Percentiles rank a stretch among this genome's conserved stretches.
These are phyloP conservation scores for Entelurus aequoreus DNA, from an alignment of 2,113 vertebrate genomes.

Conservation along the genomic window DNA sequence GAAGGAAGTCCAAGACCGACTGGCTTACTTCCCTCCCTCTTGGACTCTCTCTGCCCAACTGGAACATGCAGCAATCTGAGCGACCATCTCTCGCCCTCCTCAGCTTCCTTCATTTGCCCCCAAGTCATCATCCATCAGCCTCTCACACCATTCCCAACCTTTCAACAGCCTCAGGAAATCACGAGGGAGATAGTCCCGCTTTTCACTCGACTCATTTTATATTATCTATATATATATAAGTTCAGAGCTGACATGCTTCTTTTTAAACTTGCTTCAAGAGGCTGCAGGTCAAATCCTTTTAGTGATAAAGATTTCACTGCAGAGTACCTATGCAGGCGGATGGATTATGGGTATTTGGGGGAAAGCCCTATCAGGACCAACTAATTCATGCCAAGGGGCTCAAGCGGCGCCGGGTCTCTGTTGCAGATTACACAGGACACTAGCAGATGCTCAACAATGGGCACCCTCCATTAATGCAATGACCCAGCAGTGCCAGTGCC, in stretches of 20 bases:
- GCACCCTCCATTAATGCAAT: slow-evolving; percentile 65
- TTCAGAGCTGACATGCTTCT: slow-evolving; percentile 33
- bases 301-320: background rate
- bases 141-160: slow-evolving; percentile 14
- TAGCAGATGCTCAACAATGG: slow-evolving; percentile 59
- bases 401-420: slow-evolving; percentile 42
- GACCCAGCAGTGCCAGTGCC: slow-evolving; percentile 47
- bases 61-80: slow-evolving; percentile 32
- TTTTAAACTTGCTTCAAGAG: too few species aligned
- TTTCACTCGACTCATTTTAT: slow-evolving; percentile 35
- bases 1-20: slow-evolving; percentile 31
- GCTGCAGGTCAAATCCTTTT: background rate
- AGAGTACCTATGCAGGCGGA: slow-evolving; percentile 10
- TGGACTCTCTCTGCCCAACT: background rate
- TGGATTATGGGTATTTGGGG: slow-evolving; percentile 12
- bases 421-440: slow-evolving; percentile 58
- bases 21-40: background rate
- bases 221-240: slow-evolving; percentile 29
- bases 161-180: slow-evolving; percentile 36
- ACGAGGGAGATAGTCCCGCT: slow-evolving; percentile 24
- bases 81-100: slow-evolving; percentile 50
- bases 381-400: background rate
- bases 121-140: slow-evolving; percentile 54
- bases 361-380: slow-evolving; percentile 13
- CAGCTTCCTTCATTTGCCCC: slow-evolving; percentile 25